Evolutionary conservation across 2,888 invertebrate species (phyloP).

Genomic region (Acanthopleura granulata): DNA sequence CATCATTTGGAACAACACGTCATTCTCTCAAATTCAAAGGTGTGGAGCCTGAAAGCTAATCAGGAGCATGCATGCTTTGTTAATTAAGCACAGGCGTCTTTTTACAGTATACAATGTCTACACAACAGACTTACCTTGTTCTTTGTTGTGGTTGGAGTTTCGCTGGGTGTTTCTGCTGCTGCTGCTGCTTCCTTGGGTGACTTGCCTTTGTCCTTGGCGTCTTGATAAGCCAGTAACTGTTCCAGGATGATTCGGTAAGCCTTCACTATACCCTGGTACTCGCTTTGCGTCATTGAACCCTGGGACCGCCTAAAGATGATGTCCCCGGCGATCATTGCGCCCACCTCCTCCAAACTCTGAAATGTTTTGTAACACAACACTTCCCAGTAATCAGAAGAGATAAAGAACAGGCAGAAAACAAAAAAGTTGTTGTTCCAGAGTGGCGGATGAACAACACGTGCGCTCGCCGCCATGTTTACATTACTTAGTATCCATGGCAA

Average conservation of each 20-base stretch:
- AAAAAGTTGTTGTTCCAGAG: neutral
- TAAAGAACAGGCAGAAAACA: neutral
- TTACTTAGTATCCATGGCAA: slow-evolving; percentile 6
- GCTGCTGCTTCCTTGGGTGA: too few species aligned
- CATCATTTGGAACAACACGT: too few species aligned
- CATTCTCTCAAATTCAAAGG: too few species aligned
- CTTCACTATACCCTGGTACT: neutral
- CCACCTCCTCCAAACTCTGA: slow-evolving; percentile 6
- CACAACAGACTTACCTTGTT: too few species aligned
- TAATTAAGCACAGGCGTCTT: too few species aligned
- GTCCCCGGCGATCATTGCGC: slow-evolving; percentile 16
- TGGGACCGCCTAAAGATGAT: slow-evolving; percentile 3
- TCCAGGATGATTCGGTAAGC: slow-evolving; percentile 8
- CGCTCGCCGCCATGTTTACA: neutral
- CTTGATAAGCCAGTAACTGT: neutral
- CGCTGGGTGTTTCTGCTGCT: too few species aligned
- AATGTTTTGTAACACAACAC: neutral
- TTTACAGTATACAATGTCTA: too few species aligned
- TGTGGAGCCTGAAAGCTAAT: too few species aligned
- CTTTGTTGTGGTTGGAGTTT: too few species aligned
- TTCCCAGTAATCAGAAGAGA: neutral
- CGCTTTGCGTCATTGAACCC: slow-evolving; percentile 13
- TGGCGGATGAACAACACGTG: neutral
- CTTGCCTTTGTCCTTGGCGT: neutral
- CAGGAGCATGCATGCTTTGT: too few species aligned